Conservation (phyloP, 2,797 vertebrate species). For the Leptatherina wallacei region DNA sequence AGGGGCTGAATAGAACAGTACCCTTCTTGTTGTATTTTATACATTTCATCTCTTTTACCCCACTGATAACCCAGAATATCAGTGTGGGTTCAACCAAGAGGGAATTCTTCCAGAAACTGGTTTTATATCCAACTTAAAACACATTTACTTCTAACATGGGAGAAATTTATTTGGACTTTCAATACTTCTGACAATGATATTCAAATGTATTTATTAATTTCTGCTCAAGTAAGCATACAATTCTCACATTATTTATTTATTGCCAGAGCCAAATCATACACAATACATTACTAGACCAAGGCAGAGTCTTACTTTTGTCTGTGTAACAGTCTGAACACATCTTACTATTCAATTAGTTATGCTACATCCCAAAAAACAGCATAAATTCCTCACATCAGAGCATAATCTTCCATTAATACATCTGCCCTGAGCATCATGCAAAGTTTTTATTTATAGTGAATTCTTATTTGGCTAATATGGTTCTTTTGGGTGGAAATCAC, state of each 20-base stretch:
- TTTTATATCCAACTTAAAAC: too few relatives aligned
- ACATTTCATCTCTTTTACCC: conserved; percentile 65
- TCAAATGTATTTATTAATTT: background rate
- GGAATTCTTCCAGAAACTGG: conserved; percentile 16
- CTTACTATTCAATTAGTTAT: background rate
- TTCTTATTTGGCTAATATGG: background rate
- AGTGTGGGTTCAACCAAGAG: conserved; percentile 21
- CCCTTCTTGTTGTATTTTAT: conserved; percentile 68
- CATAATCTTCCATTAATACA: background rate
- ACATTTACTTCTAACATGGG: too few relatives aligned
- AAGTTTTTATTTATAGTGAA: background rate
- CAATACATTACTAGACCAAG: background rate
- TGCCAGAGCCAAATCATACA: background rate
- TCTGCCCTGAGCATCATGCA: background rate
- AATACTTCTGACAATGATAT: background rate
- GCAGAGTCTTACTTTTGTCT: background rate
- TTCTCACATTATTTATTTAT: background rate
- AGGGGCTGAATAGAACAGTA: conserved; percentile 48
- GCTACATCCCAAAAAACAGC: background rate
- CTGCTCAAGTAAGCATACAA: background rate
- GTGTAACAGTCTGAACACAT: background rate
- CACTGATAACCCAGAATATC: conserved; percentile 52
- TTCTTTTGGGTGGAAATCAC: background rate
- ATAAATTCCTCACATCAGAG: background rate
- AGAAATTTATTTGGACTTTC: too few relatives aligned